Evolutionary conservation across 2,113 vertebrate genomes (phyloP).

Genomic region (Gambusia affinis): DNA sequence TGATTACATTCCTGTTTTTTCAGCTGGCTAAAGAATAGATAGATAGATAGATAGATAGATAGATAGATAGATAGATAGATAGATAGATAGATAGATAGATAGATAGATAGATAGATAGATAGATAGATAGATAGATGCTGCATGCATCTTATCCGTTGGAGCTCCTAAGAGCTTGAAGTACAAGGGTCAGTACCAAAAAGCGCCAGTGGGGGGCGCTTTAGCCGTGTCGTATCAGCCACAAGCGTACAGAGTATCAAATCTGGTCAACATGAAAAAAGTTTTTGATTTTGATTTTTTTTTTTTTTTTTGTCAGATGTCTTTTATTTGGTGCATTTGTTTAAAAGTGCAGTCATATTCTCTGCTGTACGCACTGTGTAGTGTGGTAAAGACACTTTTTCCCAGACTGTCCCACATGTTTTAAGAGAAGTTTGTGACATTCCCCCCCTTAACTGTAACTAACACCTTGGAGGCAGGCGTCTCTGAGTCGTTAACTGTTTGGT

Average conservation of each 20-base stretch:
- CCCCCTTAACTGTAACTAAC: constrained; percentile 1
- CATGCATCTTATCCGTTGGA: neutral
- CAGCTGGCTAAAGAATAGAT: neutral
- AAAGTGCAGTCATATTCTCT: neutral
- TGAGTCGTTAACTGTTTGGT: neutral
- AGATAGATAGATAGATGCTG: neutral
- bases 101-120: no score
- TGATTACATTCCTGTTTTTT: neutral
- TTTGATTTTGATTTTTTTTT: constrained; percentile 41
- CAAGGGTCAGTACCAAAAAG: constrained; percentile 23
- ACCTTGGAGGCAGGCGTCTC: neutral
- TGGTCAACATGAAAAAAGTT: constrained; percentile 69
- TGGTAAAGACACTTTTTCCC: neutral
- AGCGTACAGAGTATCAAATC: constrained; percentile 29
- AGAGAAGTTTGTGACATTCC: neutral
- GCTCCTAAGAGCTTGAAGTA: neutral
- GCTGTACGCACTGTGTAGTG: neutral
- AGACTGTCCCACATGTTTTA: neutral
- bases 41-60: no score
- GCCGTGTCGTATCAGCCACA: constrained; percentile 85
- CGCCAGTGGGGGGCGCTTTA: constrained; percentile 92
- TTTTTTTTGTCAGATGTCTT: constrained; percentile 21
- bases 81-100: no score
- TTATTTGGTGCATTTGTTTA: neutral
- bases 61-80: no score